Base-by-base conservation (phyloP, 1,140 invertebrate genomes). In the Nixonia krombeini region DNA sequence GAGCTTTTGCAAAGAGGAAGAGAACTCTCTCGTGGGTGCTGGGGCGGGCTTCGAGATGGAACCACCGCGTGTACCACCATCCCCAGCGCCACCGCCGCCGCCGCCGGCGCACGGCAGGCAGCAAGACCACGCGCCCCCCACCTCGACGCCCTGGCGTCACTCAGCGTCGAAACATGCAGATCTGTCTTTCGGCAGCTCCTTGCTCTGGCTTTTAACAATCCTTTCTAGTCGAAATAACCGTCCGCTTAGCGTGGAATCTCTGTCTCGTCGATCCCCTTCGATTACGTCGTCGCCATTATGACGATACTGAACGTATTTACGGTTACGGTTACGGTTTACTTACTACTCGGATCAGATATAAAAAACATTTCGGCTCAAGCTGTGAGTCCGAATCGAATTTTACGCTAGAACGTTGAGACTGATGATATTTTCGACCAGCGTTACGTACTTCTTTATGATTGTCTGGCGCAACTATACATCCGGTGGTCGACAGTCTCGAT, bases 71-170 rank as follows among this genome's bases (percentile, higher is more conserved):
- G 70, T 70, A 65, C 73, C 79, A 69, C 62, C 67, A 41, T 67
- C 74, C 65, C 77, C 77, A 76, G 75, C 78, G 73, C 82, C 78
- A 72, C 75, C 81, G 73, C 82, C 82, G 81, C 82, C 78, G 78
- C 83, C 80, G 83, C 80, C 82, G 84, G 84, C 83, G 83, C 83
- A 85, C 83, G 84, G 84, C 81, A 85, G 83, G 82, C 84, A 85
- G 75, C 82, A 83, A 82, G 84, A 85, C 81, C 82, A 85, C 78
- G 81, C 80, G 79, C 82, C 81, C 84, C 84, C 83, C 84, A 85
- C 83, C 76, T 83, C 84, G 84, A 63, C 77, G 75, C 80, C 81
- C 80, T 84, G 72, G 67, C 77, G 70, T 73, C 75, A 77, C 80
- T 76, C 72, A 78, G 58, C 77, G 76, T 83, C 80, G 61, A 83